A percentile compares a stretch with the other conserved stretches of the same genome.
phyloP scores from a whole-genome alignment of 2,113 vertebrate species.

The Paratilapia polleni region DNA sequence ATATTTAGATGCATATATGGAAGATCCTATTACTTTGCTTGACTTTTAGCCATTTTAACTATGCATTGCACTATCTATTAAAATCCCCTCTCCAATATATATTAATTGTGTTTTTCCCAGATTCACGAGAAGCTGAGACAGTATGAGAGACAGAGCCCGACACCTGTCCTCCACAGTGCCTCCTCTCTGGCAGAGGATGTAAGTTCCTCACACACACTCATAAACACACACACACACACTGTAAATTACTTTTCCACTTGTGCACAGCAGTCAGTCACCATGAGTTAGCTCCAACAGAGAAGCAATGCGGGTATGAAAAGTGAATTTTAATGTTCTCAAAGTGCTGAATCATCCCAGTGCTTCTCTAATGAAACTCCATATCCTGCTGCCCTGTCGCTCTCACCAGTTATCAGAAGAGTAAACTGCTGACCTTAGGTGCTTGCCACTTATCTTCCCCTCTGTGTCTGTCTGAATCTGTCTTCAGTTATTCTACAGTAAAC shows the following conservation, averaged over 20 bases:
- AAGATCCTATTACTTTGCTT: not conserved
- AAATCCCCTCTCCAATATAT: rapidly evolving
- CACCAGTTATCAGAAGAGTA: constrained; percentile 45
- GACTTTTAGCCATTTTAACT: not conserved
- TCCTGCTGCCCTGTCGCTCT: constrained; percentile 60
- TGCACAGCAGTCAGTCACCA: constrained; percentile 34
- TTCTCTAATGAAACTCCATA: constrained; percentile 59
- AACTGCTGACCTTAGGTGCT: constrained; percentile 69
- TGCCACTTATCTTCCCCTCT: constrained; percentile 28
- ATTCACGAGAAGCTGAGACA: constrained; percentile 95
- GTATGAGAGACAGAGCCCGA: constrained; percentile 92
- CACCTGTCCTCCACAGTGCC: constrained; percentile 90
- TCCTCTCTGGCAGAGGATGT: constrained; percentile 92
- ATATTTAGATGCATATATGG: not conserved
- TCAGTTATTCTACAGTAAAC: constrained; percentile 2
- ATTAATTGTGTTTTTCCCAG: constrained; percentile 73
- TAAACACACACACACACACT: not conserved
- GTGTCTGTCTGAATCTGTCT: constrained; percentile 21
- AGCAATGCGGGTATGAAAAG: constrained; percentile 46
- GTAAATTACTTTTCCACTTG: constrained; percentile 40
- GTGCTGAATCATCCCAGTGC: constrained; percentile 67
- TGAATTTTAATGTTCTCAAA: constrained; percentile 64
- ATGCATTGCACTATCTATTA: not conserved
- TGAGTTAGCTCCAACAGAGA: constrained; percentile 41
- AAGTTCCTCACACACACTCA: constrained; percentile 69